A percentile compares a stretch with the other conserved stretches of the same genome.
phyloP scores from a whole-genome alignment of 2,113 vertebrate genomes.

The Pungitius pungitius region DNA sequence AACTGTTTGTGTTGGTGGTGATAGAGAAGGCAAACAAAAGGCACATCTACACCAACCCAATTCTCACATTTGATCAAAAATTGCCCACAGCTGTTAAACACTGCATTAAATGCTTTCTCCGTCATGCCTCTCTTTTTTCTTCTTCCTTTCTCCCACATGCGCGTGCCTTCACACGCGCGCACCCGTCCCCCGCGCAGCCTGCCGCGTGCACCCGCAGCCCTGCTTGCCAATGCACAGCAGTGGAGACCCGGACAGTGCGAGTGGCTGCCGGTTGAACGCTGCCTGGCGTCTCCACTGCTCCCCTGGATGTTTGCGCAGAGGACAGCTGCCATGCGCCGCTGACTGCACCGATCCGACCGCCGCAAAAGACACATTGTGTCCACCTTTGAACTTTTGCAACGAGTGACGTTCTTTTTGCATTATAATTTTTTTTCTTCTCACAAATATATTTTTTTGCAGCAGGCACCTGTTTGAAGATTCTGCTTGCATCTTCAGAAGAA shows the following conservation, averaged over 20 bases:
- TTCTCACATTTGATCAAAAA: constrained; percentile 32
- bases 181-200: constrained; percentile 49
- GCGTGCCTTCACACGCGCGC: constrained; percentile 33
- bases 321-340: constrained; percentile 25
- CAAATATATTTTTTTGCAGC: not conserved
- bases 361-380: not conserved
- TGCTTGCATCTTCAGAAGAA: not conserved
- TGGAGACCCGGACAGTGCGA: constrained; percentile 32
- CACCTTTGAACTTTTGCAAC: constrained; percentile 27
- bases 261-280: constrained; percentile 30
- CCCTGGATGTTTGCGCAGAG: constrained; percentile 68
- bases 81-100: constrained; percentile 40
- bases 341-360: constrained; percentile 2
- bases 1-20: constrained; percentile 13
- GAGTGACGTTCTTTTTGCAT: not conserved
- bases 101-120: constrained; percentile 21
- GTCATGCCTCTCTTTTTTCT: constrained; percentile 3
- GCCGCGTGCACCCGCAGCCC: constrained; percentile 64
- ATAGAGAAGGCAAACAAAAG: not conserved
- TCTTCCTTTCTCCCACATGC: constrained; percentile 28
- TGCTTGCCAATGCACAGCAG: constrained; percentile 39
- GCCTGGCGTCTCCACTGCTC: constrained; percentile 28
- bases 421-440: not conserved
- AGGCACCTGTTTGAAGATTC: constrained; percentile 7
- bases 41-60: constrained; percentile 1